Conservation (phyloP, 2,888 invertebrate genomes). For the Colostygia pectinataria region DNA sequence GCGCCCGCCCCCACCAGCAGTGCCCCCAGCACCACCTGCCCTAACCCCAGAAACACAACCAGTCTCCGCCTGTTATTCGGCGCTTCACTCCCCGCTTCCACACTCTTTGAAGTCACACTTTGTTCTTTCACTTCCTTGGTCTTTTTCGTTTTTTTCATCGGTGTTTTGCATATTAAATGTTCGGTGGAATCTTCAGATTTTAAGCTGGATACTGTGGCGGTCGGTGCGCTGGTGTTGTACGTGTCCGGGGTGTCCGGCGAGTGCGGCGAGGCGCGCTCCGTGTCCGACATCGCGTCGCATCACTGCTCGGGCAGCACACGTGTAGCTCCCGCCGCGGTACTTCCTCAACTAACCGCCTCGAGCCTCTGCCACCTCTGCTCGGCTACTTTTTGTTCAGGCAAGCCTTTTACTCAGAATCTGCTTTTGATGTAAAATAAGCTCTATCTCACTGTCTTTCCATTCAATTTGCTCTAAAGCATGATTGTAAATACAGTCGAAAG, state of each 20-base stretch:
- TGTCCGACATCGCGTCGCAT: conserved; percentile 40
- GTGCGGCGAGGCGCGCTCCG: conserved; percentile 38
- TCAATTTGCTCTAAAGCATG: background rate
- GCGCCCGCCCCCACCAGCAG: conserved; percentile 85
- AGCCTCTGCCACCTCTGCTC: background rate
- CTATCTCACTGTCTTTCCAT: background rate
- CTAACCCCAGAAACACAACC: conserved; percentile 81
- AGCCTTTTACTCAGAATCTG: conserved; percentile 10
- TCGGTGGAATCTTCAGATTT: conserved; percentile 82
- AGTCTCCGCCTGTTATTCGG: conserved; percentile 48
- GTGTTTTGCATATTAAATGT: conserved; percentile 82
- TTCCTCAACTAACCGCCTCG: conserved; percentile 10
- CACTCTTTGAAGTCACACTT: conserved; percentile 72
- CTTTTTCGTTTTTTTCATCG: conserved; percentile 59
- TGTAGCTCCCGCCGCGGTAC: conserved; percentile 21
- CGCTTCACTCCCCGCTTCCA: conserved; percentile 63
- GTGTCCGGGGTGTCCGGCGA: conserved; percentile 39
- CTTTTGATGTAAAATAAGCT: background rate
- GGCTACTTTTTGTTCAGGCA: background rate
- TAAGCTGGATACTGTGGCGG: conserved; percentile 74
- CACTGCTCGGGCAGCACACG: conserved; percentile 32
- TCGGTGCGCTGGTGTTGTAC: conserved; percentile 51
- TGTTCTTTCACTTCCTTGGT: conserved; percentile 52
- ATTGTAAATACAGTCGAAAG: background rate
- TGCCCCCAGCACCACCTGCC: conserved; percentile 85